These are phyloP conservation scores for Antennarius striatus DNA, from an alignment of 2,113 vertebrate genomes.

Conservation along the genomic window DNA sequence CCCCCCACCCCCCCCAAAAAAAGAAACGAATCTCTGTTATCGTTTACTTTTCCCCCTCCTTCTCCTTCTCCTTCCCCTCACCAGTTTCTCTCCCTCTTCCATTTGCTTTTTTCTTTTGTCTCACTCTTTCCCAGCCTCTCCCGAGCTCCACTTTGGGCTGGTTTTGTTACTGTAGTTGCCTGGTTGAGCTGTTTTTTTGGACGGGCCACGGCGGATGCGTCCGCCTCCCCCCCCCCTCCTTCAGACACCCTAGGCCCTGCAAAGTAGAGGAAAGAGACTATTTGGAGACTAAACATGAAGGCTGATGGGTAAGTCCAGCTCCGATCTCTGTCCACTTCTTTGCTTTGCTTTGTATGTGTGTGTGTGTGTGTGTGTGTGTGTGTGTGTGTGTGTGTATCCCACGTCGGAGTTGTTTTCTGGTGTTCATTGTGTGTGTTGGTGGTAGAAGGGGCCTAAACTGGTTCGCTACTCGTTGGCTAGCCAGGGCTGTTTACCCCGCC, in stretches of 20 bases:
- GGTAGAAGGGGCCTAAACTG: slow-evolving; percentile 28
- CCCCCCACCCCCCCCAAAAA: slow-evolving; percentile 14
- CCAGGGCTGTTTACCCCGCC: slow-evolving; percentile 40
- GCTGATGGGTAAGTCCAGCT: slow-evolving; percentile 70
- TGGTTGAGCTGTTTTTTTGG: slow-evolving; percentile 38
- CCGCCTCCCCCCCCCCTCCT: slow-evolving; percentile 45
- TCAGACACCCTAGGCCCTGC: slow-evolving; percentile 61
- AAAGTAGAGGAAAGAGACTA: slow-evolving; percentile 43
- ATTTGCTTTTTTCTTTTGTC: slow-evolving; percentile 53
- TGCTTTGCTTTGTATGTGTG: slow-evolving; percentile 21
- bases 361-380: not conserved
- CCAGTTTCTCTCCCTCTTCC: slow-evolving; percentile 31
- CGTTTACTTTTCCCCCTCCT: slow-evolving; percentile 32
- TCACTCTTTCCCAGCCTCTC: slow-evolving; percentile 33
- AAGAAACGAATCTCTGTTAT: slow-evolving; percentile 48
- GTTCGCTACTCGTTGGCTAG: slow-evolving; percentile 45
- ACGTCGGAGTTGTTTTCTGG: not conserved
- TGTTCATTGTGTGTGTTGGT: slow-evolving; percentile 22
- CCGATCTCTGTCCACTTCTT: slow-evolving; percentile 7
- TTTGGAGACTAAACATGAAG: slow-evolving; percentile 60
- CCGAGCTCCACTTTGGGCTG: slow-evolving; percentile 33
- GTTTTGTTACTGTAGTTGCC: slow-evolving; percentile 54
- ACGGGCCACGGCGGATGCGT: slow-evolving; percentile 62
- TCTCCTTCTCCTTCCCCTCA: slow-evolving; percentile 7
- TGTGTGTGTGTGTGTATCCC: not conserved